These are phyloP conservation scores for Planiliza haematocheilus DNA, from an alignment of 2,113 vertebrate genomes.

Conservation along the genomic window DNA sequence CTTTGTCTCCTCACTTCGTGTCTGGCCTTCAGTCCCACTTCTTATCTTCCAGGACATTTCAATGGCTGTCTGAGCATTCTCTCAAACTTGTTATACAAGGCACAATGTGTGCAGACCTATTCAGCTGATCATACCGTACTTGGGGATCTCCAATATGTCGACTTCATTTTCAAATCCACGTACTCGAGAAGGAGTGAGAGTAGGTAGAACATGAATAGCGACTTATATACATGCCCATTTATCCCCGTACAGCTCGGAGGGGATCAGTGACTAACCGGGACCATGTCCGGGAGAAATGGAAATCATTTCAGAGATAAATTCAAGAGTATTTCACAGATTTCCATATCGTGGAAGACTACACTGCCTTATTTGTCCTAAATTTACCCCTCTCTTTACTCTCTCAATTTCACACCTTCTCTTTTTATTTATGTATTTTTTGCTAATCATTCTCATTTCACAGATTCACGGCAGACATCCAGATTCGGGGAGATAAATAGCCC, in stretches of 20 bases:
- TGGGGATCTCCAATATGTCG: constrained; percentile 7
- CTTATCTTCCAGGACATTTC: background rate
- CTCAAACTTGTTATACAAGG: constrained; percentile 12
- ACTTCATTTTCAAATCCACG: constrained; percentile 29
- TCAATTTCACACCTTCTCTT: constrained; percentile 47
- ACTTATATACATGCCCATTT: too few relatives aligned
- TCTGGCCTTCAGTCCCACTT: too few relatives aligned
- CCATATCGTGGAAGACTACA: constrained; percentile 34
- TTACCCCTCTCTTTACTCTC: constrained; percentile 37
- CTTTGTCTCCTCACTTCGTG: too few relatives aligned
- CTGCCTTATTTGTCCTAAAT: constrained; percentile 43
- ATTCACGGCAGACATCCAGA: constrained; percentile 28
- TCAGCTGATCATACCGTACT: constrained; percentile 32
- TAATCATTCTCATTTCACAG: constrained; percentile 33
- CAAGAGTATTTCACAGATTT: constrained; percentile 45
- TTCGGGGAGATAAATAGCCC: constrained; percentile 33
- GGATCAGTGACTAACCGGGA: constrained; percentile 32
- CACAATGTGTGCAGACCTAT: constrained; percentile 8
- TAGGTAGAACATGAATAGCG: constrained; percentile 1
- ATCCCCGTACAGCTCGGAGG: constrained; percentile 21
- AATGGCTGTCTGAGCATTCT: constrained; percentile 26
- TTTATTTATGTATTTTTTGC: constrained; percentile 41
- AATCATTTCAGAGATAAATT: constrained; percentile 44
- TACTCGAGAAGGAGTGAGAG: constrained; percentile 8
- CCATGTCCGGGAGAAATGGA: constrained; percentile 40